Conservation (phyloP, 1,140 invertebrate genomes). For the Scaptodrosophila lebanonensis region DNA sequence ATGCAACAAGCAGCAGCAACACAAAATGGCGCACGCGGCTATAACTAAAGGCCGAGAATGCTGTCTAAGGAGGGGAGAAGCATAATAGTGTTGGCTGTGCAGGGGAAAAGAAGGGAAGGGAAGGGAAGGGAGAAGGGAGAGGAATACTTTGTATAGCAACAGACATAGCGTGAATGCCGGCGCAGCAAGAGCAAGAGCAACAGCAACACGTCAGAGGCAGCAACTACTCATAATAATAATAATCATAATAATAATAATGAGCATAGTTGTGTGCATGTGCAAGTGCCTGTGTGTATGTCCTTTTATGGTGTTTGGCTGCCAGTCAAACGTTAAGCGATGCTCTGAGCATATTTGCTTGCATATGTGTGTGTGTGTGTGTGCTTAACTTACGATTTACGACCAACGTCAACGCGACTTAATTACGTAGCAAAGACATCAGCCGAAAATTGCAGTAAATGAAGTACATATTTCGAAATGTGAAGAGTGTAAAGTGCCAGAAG, state of each 20-base stretch:
- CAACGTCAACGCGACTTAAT: slow-evolving; percentile 28
- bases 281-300: neutral
- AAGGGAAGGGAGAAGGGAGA: neutral
- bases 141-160: no score
- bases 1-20: neutral
- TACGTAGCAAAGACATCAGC: slow-evolving; percentile 31
- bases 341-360: slow-evolving; percentile 14
- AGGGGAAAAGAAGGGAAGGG: slow-evolving; percentile 2
- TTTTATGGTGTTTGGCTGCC: neutral
- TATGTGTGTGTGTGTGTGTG: slow-evolving; percentile 13
- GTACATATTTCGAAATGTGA: no score
- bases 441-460: slow-evolving; percentile 21
- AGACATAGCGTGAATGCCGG: neutral
- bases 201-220: slow-evolving; percentile 20
- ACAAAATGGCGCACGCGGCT: slow-evolving; percentile 13
- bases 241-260: slow-evolving; percentile 54
- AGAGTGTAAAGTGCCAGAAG: no score
- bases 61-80: no score
- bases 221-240: slow-evolving; percentile 29
- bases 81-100: no score
- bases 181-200: slow-evolving; percentile 43
- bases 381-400: slow-evolving; percentile 9
- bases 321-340: slow-evolving; percentile 20
- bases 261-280: slow-evolving; percentile 24
- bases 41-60: no score